These are phyloP conservation scores for Cheirogaleus medius DNA, from an alignment of 2,113 vertebrate genomes.

Conservation along the genomic window DNA sequence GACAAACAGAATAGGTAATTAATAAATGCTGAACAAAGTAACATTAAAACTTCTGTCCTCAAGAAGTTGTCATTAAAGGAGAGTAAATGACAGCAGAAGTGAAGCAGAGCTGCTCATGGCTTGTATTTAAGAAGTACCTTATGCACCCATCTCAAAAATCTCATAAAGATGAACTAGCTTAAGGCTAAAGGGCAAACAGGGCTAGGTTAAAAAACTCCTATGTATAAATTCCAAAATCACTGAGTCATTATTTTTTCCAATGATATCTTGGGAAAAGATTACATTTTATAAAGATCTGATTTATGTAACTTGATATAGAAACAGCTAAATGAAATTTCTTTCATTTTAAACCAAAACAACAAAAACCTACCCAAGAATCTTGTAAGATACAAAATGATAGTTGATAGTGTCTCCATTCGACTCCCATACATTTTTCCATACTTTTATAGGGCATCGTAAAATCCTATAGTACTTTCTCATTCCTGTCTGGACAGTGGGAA, in stretches of 20 bases:
- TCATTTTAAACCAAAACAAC: neutral
- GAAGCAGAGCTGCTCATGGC: neutral
- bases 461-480: neutral
- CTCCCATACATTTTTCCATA: neutral
- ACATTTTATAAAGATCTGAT: neutral
- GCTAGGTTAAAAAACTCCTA: neutral
- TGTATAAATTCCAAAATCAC: neutral
- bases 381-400: neutral
- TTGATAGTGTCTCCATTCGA: neutral
- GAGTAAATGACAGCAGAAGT: neutral
- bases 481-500: neutral
- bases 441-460: neutral
- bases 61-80: neutral
- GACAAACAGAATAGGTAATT: neutral
- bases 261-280: neutral
- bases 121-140: neutral
- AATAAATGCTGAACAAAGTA: neutral
- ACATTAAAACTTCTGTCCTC: neutral
- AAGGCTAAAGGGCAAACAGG: neutral
- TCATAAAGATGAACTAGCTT: slow-evolving; percentile 3
- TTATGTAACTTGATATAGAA: neutral
- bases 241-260: neutral
- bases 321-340: neutral
- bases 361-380: neutral
- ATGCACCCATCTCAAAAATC: neutral